phyloP scores from a whole-genome alignment of 2,797 vertebrate species.

The Coregonus sp. region DNA sequence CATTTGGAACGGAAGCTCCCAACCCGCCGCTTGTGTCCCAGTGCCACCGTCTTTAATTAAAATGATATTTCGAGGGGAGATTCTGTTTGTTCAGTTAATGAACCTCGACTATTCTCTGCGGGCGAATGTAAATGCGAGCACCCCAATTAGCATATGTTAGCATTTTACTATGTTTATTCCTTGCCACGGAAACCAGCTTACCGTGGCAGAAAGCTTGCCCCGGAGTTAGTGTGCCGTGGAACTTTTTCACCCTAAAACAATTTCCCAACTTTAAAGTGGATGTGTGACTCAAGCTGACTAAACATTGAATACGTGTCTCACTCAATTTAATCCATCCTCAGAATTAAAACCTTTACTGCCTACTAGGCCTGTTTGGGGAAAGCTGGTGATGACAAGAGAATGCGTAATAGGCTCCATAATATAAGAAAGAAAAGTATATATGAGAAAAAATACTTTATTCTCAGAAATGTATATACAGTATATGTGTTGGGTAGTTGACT shows the following conservation, averaged over 20 bases:
- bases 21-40: constrained; percentile 46
- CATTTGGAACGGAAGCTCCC: constrained; percentile 63
- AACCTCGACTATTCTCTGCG: constrained; percentile 70
- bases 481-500: constrained; percentile 45
- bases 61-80: constrained; percentile 75
- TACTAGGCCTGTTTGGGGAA: neutral
- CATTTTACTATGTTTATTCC: constrained; percentile 75
- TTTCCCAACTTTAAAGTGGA: constrained; percentile 19
- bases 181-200: constrained; percentile 68
- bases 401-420: neutral
- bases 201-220: constrained; percentile 58
- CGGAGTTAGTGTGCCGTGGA: constrained; percentile 45
- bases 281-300: constrained; percentile 1
- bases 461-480: constrained; percentile 75
- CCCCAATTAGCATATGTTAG: constrained; percentile 80
- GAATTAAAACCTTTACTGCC: neutral
- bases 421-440: constrained; percentile 31
- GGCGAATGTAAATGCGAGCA: constrained; percentile 75
- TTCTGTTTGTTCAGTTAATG: constrained; percentile 81
- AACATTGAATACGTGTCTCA: constrained; percentile 7
- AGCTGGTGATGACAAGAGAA: neutral
- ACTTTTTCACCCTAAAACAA: constrained; percentile 64
- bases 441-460: constrained; percentile 81
- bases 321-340: neutral
- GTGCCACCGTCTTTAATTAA: constrained; percentile 76